These are phyloP conservation scores for Koerneria pararmatus DNA, from an alignment of 2,888 invertebrate genomes.

Conservation along the genomic window DNA sequence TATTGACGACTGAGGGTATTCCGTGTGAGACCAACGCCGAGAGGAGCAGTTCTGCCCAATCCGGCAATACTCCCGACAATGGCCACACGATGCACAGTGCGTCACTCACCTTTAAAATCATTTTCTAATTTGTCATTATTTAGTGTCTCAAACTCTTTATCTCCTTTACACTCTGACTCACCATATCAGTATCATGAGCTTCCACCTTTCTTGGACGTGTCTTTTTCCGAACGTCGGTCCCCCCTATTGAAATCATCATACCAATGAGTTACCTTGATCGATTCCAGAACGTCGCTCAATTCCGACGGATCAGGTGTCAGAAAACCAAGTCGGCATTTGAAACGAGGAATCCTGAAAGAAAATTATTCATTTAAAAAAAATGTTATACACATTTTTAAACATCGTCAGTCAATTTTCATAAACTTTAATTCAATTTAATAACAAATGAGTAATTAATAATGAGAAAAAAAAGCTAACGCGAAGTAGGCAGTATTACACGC, in stretches of 20 bases:
- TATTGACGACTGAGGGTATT: slow-evolving; percentile 65
- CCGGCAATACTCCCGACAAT: slow-evolving; percentile 63
- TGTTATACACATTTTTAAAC: neutral
- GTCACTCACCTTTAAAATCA: slow-evolving; percentile 69
- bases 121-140: too few species aligned
- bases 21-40: slow-evolving; percentile 47
- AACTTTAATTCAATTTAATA: neutral
- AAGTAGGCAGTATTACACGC: slow-evolving; percentile 37
- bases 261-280: slow-evolving; percentile 30
- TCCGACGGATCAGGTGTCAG: slow-evolving; percentile 39
- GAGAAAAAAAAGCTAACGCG: slow-evolving; percentile 30
- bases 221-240: too few species aligned
- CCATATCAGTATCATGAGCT: too few species aligned
- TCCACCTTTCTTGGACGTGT: too few species aligned
- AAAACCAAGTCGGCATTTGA: slow-evolving; percentile 48
- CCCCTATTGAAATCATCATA: too few species aligned
- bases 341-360: slow-evolving; percentile 44
- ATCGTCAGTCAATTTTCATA: neutral
- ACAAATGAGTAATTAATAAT: neutral
- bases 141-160: too few species aligned
- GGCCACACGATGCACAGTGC: slow-evolving; percentile 75
- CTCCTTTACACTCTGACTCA: too few species aligned
- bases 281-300: slow-evolving; percentile 46
- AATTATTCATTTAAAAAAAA: neutral
- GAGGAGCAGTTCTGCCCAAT: slow-evolving; percentile 43